Evolutionary conservation across 2,888 invertebrate genomes (phyloP).

Genomic region (Microchrysa polita): DNA sequence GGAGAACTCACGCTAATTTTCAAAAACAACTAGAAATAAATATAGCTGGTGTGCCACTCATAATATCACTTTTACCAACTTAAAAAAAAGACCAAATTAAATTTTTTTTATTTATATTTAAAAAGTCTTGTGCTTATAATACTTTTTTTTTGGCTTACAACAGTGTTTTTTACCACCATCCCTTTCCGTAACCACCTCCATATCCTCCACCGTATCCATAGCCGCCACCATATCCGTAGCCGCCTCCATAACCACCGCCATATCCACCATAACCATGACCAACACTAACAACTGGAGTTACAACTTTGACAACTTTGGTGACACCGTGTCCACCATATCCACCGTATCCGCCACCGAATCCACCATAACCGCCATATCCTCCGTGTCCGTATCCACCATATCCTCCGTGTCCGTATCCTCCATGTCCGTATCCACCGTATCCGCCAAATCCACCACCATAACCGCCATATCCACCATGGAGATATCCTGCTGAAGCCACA

Average conservation of each 20-base stretch:
- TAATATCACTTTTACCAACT: too few species aligned
- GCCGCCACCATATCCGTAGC: slow-evolving; percentile 50
- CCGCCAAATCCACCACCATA: background rate
- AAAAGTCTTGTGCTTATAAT: too few species aligned
- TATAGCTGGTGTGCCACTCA: too few species aligned
- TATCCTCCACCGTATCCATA: slow-evolving; percentile 25
- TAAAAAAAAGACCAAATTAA: too few species aligned
- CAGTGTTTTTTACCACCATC: slow-evolving; percentile 56
- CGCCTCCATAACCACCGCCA: slow-evolving; percentile 61
- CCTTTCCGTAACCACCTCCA: slow-evolving; percentile 42
- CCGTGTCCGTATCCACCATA: background rate
- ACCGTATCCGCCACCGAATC: slow-evolving; percentile 13
- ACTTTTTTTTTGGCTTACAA: too few species aligned
- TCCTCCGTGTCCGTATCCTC: slow-evolving; percentile 35
- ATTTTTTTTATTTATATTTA: too few species aligned
- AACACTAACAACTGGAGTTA: slow-evolving; percentile 45
- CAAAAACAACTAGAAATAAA: too few species aligned
- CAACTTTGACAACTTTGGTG: background rate
- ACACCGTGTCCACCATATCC: slow-evolving; percentile 13
- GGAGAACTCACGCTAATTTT: too few species aligned
- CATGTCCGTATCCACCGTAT: slow-evolving; percentile 19
- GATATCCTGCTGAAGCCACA: slow-evolving; percentile 13
- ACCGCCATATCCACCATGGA: slow-evolving; percentile 4
- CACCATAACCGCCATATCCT: slow-evolving; percentile 12
- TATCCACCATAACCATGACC: slow-evolving; percentile 50